phyloP scores from a whole-genome alignment of 2,888 invertebrate genomes.

The Pycnomerus fuliginosus region DNA sequence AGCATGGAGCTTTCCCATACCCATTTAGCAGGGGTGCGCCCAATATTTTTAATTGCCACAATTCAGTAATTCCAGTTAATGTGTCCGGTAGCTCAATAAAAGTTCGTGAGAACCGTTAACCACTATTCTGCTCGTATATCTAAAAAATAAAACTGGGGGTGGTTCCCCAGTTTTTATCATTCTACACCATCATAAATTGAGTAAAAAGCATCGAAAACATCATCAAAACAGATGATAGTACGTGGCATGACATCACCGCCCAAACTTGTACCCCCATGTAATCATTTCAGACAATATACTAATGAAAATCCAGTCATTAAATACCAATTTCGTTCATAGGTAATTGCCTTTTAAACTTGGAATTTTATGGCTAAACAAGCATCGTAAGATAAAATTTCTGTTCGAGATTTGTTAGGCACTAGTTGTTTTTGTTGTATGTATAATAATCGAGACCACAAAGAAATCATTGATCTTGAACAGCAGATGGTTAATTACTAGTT shows the following conservation, averaged over 20 bases:
- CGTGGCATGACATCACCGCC: conserved; percentile 7
- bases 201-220: conserved; percentile 1
- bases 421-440: too few relatives aligned
- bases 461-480: too few relatives aligned
- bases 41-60: conserved; percentile 29
- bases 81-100: conserved; percentile 33
- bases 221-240: conserved; percentile 4
- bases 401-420: conserved; percentile 1
- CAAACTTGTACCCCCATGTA: conserved; percentile 2
- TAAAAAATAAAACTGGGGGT: background rate
- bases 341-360: too few relatives aligned
- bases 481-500: conserved; percentile 13
- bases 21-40: conserved; percentile 9
- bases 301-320: too few relatives aligned
- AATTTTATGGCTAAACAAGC: conserved; percentile 6
- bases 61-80: conserved; percentile 33
- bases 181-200: background rate
- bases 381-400: conserved; percentile 2
- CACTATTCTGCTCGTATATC: background rate
- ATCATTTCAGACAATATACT: conserved; percentile 2
- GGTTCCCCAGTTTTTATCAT: background rate
- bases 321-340: too few relatives aligned
- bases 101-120: too few relatives aligned
- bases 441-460: conserved; percentile 2
- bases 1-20: conserved; percentile 9